Base-by-base conservation (phyloP, 2,797 vertebrate genomes). In the Gephyroberyx darwinii region DNA sequence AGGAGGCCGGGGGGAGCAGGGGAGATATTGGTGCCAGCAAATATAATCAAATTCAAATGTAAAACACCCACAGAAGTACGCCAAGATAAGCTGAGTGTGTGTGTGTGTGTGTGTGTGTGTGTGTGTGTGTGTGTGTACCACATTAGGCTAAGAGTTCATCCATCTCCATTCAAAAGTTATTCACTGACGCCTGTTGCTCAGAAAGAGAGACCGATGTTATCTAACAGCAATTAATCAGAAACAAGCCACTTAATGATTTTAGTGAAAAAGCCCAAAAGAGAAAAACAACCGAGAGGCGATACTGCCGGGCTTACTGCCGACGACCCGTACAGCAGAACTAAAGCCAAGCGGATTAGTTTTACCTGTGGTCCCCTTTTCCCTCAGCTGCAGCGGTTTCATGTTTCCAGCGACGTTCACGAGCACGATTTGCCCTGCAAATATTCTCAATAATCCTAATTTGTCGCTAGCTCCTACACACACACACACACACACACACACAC, bases 201-300 rank as follows among this genome's bases (percentile, higher is more conserved):
- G 56, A 71, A 63, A 69, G 9, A 71, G 43, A 22, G 19, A 64
- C 56, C 43, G 30, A 56, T 75, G 65, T 71, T 47, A 69, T 79
- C 68, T 69, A 53, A 65, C 41, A 60, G 66, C 17, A 75, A 63
- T 79, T 75, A 41, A 77, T 75, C 78, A 62, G 63, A 54, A 77
- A 77, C 80, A 80, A 77, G 37, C 54, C 30, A 56, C 54, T 65
- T 81, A 71, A 80, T 58, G 64, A 84, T 63, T 50, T 16, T 10
- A 80, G 61, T 55, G 57, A 66, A 65, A n/a, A 16, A 75, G 60
- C 16, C 2, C 33, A 52, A 60, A 68, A 39, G 1, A n/a, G 56
- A 47, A 50, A 39, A 10, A 30, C 33, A 45, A 3, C 55, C n/a
- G n/a, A 70, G 47, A 35, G 8, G 39, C n/a, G 45, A 71, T 39